Conservation (phyloP, 2,888 invertebrate genomes). For the Sinelater perroti region DNA sequence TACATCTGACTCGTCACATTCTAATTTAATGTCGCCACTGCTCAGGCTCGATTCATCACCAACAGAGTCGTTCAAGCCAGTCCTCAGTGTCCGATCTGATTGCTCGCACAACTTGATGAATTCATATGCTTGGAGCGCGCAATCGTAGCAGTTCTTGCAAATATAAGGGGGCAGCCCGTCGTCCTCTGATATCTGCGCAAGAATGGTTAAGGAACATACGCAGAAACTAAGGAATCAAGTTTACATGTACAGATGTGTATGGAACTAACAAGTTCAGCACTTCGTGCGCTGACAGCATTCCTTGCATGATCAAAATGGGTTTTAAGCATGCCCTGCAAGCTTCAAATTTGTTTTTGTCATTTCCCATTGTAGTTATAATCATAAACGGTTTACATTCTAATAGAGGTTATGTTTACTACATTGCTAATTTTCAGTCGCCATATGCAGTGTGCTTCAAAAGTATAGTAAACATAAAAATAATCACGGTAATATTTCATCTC, state of each 20-base stretch:
- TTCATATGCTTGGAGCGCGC: constrained; percentile 23
- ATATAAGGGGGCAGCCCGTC: constrained; percentile 22
- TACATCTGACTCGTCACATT: too few relatives aligned
- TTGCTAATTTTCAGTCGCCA: too few relatives aligned
- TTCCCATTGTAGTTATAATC: too few relatives aligned
- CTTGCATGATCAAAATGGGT: not conserved
- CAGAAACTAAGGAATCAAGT: not conserved
- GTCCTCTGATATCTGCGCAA: constrained; percentile 19
- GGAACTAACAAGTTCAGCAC: constrained; percentile 5
- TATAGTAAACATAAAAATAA: too few relatives aligned
- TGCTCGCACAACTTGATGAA: constrained; percentile 28
- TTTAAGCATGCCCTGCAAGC: constrained; percentile 18
- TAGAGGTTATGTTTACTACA: too few relatives aligned
- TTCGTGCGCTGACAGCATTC: constrained; percentile 1
- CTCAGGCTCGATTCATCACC: too few relatives aligned
- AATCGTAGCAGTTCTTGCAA: constrained; percentile 22
- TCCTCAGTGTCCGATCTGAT: constrained; percentile 27
- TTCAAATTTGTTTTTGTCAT: too few relatives aligned
- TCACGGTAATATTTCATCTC: too few relatives aligned
- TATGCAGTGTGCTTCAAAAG: too few relatives aligned
- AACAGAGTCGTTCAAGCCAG: not conserved
- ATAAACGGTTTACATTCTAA: too few relatives aligned
- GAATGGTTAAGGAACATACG: not conserved
- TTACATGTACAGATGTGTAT: constrained; percentile 5
- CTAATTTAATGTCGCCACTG: not conserved